A percentile compares a stretch with the other conserved stretches of the same genome.
These are phyloP conservation scores for Myrmecophaga tridactyla DNA, from an alignment of 2,113 vertebrate species.

Conservation along the genomic window DNA sequence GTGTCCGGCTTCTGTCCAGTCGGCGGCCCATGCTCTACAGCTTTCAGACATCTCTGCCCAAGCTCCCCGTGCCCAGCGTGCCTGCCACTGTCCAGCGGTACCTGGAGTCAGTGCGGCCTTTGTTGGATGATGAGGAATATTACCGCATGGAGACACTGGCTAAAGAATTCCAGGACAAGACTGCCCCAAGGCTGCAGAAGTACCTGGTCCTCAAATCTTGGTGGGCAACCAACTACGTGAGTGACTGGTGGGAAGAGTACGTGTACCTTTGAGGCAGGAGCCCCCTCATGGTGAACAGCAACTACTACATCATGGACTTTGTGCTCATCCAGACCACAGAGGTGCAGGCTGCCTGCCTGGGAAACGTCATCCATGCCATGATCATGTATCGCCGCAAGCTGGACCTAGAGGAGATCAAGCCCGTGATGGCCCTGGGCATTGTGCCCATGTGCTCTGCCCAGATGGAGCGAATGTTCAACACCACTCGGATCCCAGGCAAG, in stretches of 20 bases:
- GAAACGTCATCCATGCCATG: slow-evolving; percentile 90
- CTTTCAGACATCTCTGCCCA: slow-evolving; percentile 94
- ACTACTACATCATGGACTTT: slow-evolving; percentile 96
- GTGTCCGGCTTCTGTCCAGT: slow-evolving; percentile 83
- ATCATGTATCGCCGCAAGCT: slow-evolving; percentile 93
- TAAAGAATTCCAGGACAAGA: slow-evolving; percentile 88
- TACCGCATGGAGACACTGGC: slow-evolving; percentile 88
- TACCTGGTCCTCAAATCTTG: slow-evolving; percentile 94
- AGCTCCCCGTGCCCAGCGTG: slow-evolving; percentile 91
- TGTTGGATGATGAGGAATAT: slow-evolving; percentile 87
- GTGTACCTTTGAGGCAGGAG: slow-evolving; percentile 91
- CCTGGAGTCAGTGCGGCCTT: slow-evolving; percentile 91
- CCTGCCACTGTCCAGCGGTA: slow-evolving; percentile 92
- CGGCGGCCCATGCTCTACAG: slow-evolving; percentile 94
- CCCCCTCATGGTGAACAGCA: slow-evolving; percentile 98
- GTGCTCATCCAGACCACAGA: slow-evolving; percentile 85
- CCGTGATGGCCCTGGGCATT: slow-evolving; percentile 91
- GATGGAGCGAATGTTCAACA: slow-evolving; percentile 97
- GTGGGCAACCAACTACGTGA: slow-evolving; percentile 96
- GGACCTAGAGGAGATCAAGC: slow-evolving; percentile 91
- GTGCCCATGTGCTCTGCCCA: slow-evolving; percentile 96
- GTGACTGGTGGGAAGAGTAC: slow-evolving; percentile 84
- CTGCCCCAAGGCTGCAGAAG: slow-evolving; percentile 89
- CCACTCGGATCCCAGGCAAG: slow-evolving; percentile 92
- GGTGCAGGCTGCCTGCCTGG: slow-evolving; percentile 90